These are phyloP conservation scores for Cirrhinus mrigala DNA, from an alignment of 2,797 vertebrate genomes.

Conservation along the genomic window DNA sequence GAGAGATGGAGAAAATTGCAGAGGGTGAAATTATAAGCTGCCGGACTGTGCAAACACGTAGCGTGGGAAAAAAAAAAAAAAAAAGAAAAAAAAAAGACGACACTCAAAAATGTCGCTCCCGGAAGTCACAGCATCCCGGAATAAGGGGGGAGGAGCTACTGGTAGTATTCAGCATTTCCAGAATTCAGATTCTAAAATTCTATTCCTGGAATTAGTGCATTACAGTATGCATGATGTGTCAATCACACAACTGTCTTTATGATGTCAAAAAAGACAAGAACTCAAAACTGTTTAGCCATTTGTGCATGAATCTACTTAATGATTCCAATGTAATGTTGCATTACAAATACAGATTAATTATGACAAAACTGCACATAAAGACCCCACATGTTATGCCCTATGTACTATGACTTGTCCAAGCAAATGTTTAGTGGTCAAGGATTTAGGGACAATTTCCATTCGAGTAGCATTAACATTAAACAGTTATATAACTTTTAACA, in stretches of 20 bases:
- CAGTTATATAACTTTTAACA: no score
- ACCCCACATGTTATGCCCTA: neutral
- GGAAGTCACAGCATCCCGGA: conserved; percentile 11
- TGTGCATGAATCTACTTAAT: neutral
- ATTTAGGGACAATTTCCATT: neutral
- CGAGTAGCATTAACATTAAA: neutral
- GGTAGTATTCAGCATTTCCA: neutral
- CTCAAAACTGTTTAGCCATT: neutral
- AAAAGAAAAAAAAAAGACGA: conserved; percentile 48
- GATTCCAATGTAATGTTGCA: neutral
- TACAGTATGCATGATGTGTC: neutral
- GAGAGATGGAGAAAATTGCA: conserved; percentile 68
- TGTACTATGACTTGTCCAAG: neutral
- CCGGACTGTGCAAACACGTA: conserved; percentile 69
- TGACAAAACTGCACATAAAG: neutral
- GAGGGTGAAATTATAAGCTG: conserved; percentile 73
- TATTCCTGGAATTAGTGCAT: neutral
- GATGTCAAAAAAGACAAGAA: neutral
- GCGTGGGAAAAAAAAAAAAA: conserved; percentile 46
- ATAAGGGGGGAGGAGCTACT: conserved; percentile 9
- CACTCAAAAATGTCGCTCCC: conserved; percentile 45
- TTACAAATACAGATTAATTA: neutral
- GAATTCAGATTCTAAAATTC: neutral
- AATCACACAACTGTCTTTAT: neutral
- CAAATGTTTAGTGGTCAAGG: no score